Conservation (phyloP, 2,113 vertebrate genomes). For the Sarotherodon lohbergeri region DNA sequence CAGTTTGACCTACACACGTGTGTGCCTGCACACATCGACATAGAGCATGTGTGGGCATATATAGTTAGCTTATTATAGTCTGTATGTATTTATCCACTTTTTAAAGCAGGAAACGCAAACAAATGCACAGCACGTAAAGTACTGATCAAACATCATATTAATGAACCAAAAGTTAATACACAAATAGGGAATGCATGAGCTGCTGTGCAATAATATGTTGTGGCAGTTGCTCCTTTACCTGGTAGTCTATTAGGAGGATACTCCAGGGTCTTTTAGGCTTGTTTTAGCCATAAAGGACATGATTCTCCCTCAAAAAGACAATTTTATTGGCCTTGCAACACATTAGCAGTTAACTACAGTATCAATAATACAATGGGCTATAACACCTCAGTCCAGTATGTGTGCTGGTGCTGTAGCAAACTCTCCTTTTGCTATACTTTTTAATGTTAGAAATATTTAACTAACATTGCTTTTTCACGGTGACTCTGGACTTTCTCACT, state of each 20-base stretch:
- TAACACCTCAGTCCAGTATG: not conserved
- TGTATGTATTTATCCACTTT: not conserved
- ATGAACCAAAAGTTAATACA: not conserved
- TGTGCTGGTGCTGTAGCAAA: not conserved
- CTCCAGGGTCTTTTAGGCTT: not conserved
- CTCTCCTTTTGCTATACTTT: not conserved
- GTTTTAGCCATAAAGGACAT: not conserved
- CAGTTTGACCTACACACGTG: not conserved
- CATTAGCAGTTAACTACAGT: not conserved
- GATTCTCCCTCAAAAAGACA: not conserved
- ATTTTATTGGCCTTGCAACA: not conserved
- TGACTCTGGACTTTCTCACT: not conserved
- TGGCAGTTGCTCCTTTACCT: not conserved
- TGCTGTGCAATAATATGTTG: not conserved
- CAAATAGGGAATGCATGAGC: not conserved
- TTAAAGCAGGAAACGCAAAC: not conserved
- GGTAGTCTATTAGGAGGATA: not conserved
- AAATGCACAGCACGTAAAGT: not conserved
- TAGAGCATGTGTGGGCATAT: not conserved
- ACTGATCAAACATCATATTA: not conserved
- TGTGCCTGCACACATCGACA: not conserved
- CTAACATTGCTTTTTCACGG: not conserved
- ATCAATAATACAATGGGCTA: not conserved
- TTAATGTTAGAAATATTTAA: not conserved
- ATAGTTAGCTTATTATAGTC: not conserved